Base-by-base conservation (phyloP, 1,140 invertebrate genomes). In the Cotesia vestalis region DNA sequence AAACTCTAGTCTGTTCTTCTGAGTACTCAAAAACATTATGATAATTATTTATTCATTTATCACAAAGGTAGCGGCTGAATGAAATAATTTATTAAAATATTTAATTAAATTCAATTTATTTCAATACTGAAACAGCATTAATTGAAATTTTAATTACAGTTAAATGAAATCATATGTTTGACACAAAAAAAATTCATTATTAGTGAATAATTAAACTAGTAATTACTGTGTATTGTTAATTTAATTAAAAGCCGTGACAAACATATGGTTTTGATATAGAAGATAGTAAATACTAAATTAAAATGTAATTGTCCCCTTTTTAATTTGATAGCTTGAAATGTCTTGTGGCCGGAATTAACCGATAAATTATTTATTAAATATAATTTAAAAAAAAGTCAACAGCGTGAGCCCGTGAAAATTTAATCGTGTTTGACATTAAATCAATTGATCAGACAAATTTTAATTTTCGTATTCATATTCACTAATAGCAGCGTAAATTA, bases 241-340 rank as follows among this genome's bases (percentile, higher is more conserved):
- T 38, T 5, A 46, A 66, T 20, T 66, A 51, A 51, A 52, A 46
- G 40, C 20, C 38, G 63, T 52, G 63, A 66, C 63, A 66, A 66
- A 51, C 46, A 66, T 66, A 11, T 66, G 60, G 17, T 61, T 61
- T 61, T 8, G 17, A 34, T 27, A 20, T 55, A 9, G 4, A 12
- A 27, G 36, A 52, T 67, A 55, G 6, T 8, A 8, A 46, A 46
- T 46, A 66, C 34, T 66, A 55, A 55, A 59, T 20, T 20, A 59
- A 59, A 27, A 59, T 59, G 53, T 46, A 17, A 66, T 52, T 66
- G 40, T 67, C 46, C 66, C 66, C 52, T 52, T 52, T 67, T 64
- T 36, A 53, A 35, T 67, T 67, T 67, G 66, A 67, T 67, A 20
- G 27, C 66, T 67, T 67, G 20, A 53, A 67, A 67, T 67, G 66